These are phyloP conservation scores for Rhabdomys dilectus DNA, from an alignment of 2,113 vertebrate species.

Conservation along the genomic window DNA sequence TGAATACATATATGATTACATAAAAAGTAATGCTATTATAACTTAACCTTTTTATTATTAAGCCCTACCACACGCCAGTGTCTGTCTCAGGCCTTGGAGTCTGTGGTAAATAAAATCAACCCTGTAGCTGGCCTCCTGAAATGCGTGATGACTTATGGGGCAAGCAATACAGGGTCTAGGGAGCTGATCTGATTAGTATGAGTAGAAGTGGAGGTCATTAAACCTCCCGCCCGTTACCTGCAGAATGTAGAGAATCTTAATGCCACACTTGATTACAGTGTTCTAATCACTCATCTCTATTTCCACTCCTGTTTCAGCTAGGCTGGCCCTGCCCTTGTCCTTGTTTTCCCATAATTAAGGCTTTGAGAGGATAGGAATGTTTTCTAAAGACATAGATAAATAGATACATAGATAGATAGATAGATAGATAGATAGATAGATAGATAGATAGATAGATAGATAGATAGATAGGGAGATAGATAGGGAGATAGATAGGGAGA, in stretches of 20 bases:
- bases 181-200: neutral
- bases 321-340: neutral
- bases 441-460: no score
- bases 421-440: neutral
- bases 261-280: neutral
- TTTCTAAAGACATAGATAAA: neutral
- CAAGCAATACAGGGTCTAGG: neutral
- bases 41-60: neutral
- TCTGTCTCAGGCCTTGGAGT: neutral
- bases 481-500: no score
- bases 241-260: neutral
- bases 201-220: neutral
- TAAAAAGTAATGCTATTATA: neutral
- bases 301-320: neutral
- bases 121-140: neutral
- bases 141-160: no score
- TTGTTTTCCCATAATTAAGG: neutral
- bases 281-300: neutral
- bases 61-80: neutral
- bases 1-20: neutral
- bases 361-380: neutral
- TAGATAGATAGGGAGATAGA: no score
- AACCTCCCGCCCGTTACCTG: no score
- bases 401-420: neutral
- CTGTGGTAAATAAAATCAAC: fast-evolving